A percentile compares a stretch with the other conserved stretches of the same genome.
Conservation (phyloP, 2,113 vertebrate species). For the Hypocryptadius cinnamomeus region DNA sequence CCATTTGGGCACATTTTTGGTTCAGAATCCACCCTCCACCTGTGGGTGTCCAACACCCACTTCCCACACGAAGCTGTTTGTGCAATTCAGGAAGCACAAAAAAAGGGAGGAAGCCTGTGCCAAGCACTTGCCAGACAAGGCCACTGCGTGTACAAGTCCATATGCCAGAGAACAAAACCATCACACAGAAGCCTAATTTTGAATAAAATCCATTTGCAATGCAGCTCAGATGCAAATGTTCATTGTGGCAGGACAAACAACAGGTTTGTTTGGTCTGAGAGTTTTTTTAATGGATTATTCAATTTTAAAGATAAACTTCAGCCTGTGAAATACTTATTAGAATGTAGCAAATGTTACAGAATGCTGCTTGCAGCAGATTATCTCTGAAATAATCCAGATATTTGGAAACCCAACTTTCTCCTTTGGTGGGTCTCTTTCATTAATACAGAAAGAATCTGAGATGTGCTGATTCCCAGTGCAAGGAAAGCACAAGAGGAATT, state of each 20-base stretch:
- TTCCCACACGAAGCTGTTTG: not conserved
- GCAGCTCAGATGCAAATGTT: not conserved
- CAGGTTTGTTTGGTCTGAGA: constrained; percentile 6
- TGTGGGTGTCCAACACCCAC: not conserved
- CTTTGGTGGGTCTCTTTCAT: not conserved
- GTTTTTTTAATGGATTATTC: not conserved
- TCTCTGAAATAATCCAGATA: not conserved
- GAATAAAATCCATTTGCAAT: not conserved
- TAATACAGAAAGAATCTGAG: not conserved
- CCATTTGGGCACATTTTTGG: not conserved
- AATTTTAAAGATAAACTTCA: not conserved
- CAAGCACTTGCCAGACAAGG: not conserved
- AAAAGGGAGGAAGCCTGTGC: not conserved
- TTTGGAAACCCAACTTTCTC: not conserved
- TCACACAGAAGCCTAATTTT: not conserved
- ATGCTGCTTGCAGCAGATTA: not conserved
- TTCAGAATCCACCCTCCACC: not conserved
- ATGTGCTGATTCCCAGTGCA: not conserved
- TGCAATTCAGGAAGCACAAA: not conserved
- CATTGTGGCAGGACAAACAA: not conserved
- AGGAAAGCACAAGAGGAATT: not conserved
- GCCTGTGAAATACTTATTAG: not conserved
- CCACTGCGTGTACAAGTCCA: not conserved
- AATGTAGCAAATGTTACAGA: not conserved
- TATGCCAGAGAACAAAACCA: not conserved